These are phyloP conservation scores for Argyrosomus japonicus DNA, from an alignment of 2,113 vertebrate species.

Conservation along the genomic window DNA sequence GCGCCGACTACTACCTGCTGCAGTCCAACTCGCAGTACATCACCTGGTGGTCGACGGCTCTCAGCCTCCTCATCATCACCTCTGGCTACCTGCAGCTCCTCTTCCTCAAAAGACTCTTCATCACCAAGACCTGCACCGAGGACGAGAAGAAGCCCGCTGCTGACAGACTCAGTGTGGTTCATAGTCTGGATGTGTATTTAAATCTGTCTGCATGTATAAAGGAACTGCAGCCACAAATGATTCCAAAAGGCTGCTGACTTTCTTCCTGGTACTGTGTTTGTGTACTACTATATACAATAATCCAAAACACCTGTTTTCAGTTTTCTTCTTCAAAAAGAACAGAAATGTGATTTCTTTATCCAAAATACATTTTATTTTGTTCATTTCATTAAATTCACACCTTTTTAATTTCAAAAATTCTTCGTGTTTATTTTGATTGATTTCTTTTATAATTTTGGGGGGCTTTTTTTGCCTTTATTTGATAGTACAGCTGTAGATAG, in stretches of 20 bases:
- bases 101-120: conserved; percentile 92
- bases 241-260: neutral
- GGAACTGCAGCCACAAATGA: neutral
- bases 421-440: too few species aligned
- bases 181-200: too few species aligned
- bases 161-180: conserved; percentile 61
- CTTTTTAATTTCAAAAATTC: too few species aligned
- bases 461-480: too few species aligned
- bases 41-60: conserved; percentile 89
- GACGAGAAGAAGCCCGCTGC: conserved; percentile 86
- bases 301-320: neutral
- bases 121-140: conserved; percentile 55
- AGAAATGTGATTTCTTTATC: neutral
- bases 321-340: neutral
- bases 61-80: conserved; percentile 88
- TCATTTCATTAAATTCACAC: too few species aligned
- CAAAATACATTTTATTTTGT: too few species aligned
- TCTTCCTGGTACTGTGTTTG: neutral
- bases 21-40: conserved; percentile 89
- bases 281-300: neutral
- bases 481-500: too few species aligned
- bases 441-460: too few species aligned
- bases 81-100: conserved; percentile 91
- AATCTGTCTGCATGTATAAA: neutral
- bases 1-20: conserved; percentile 87